phyloP scores from a whole-genome alignment of 1,140 invertebrate genomes.

The Pemphigus obesinymphae region DNA sequence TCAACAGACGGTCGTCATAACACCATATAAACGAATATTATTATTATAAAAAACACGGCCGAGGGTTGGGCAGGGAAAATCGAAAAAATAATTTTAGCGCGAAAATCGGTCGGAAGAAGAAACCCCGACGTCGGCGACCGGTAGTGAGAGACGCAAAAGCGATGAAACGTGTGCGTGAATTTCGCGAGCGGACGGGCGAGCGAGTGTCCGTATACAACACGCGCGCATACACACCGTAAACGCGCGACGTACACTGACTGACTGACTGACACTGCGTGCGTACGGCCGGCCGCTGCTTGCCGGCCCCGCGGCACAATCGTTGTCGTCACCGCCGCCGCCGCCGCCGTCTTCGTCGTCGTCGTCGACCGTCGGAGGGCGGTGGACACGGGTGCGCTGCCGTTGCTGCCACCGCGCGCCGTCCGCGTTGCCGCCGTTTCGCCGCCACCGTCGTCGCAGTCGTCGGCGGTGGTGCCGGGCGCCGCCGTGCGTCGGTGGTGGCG shows the following conservation, averaged over 20 bases:
- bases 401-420: not conserved
- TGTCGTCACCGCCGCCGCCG: not conserved
- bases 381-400: not conserved
- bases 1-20: not conserved
- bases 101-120: not conserved
- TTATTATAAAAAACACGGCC: too few species aligned
- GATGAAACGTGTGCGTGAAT: not conserved
- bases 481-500: not conserved
- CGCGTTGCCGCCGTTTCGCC: not conserved
- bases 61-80: not conserved
- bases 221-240: not conserved
- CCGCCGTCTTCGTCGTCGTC: not conserved
- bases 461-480: not conserved
- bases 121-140: not conserved
- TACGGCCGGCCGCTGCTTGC: not conserved
- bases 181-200: not conserved
- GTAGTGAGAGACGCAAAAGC: not conserved
- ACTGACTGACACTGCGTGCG: not conserved
- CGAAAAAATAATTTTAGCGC: not conserved
- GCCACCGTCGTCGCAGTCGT: not conserved
- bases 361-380: not conserved
- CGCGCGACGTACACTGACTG: constrained; percentile 30
- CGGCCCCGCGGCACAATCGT: not conserved
- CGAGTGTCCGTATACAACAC: too few species aligned
- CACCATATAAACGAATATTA: too few species aligned